Percentiles rank a stretch among this genome's conserved stretches.
Conservation (phyloP, 2,888 invertebrate species). For the Balanococcus diminutus region DNA sequence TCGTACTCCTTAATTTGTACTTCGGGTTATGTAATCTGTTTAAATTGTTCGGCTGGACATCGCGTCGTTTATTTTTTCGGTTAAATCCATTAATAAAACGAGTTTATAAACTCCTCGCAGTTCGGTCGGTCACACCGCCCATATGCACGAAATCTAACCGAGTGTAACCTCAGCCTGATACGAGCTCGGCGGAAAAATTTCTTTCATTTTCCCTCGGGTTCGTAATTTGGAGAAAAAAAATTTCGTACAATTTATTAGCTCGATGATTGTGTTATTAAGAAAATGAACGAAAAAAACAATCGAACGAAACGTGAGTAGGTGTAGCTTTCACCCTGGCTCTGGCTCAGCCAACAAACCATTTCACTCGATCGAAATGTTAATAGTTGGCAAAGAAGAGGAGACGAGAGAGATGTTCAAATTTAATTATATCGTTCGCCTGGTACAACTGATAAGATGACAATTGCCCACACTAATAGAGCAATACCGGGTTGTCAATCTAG, state of each 20-base stretch:
- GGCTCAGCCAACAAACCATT: not conserved
- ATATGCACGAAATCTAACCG: constrained; percentile 11
- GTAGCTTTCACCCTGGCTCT: constrained; percentile 13
- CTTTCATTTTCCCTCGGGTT: not conserved
- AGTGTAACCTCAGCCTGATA: constrained; percentile 11
- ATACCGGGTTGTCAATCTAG: not conserved
- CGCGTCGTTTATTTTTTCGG: not conserved
- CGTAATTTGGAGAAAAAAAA: not conserved
- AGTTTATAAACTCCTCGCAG: constrained; percentile 5
- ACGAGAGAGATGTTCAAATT: not conserved
- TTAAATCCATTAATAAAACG: constrained; percentile 49
- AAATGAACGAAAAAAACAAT: not conserved
- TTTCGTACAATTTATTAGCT: not conserved
- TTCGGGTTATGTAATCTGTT: constrained; percentile 50
- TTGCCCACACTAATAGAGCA: not conserved
- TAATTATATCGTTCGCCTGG: not conserved
- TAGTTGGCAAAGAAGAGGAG: not conserved
- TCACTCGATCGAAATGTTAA: constrained; percentile 7
- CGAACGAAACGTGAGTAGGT: no score
- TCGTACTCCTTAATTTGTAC: constrained; percentile 50
- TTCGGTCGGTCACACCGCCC: not conserved
- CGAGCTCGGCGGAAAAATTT: not conserved
- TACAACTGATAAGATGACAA: not conserved
- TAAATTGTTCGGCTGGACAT: constrained; percentile 42
- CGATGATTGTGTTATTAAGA: no score